phyloP scores from a whole-genome alignment of 2,797 vertebrate species.

The Psittacula echo region DNA sequence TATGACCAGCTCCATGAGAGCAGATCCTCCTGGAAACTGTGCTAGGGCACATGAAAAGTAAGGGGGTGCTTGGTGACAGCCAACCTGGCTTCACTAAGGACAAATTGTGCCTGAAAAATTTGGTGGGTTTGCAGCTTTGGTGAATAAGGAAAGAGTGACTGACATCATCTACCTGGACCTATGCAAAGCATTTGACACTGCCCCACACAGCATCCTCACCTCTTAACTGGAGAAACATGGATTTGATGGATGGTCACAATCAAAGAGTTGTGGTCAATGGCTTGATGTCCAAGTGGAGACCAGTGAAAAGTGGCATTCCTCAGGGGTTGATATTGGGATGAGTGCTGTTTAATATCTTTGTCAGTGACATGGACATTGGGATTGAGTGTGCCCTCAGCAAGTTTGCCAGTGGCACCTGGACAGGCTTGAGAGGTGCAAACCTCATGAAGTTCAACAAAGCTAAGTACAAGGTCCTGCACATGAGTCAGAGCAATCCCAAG shows the following conservation, averaged over 20 bases:
- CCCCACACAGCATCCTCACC: background rate
- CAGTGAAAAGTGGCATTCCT: background rate
- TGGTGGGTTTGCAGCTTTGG: background rate
- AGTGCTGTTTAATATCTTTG: background rate
- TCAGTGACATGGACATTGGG: background rate
- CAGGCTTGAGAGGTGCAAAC: background rate
- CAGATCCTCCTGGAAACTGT: background rate
- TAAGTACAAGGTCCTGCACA: background rate
- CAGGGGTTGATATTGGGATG: background rate
- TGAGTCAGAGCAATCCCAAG: background rate
- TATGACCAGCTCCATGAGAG: background rate
- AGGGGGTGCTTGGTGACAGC: background rate
- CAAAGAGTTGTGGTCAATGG: background rate
- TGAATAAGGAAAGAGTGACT: background rate
- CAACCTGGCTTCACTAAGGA: background rate
- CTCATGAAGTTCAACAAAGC: background rate
- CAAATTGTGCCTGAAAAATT: background rate
- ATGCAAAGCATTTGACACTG: background rate
- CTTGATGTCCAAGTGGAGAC: background rate
- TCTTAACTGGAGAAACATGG: background rate
- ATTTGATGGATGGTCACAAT: background rate
- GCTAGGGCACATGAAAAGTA: background rate
- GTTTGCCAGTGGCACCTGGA: background rate
- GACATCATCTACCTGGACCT: background rate
- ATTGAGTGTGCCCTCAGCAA: background rate